These are phyloP conservation scores for Apus apus DNA, from an alignment of 2,113 vertebrate species.

Conservation along the genomic window DNA sequence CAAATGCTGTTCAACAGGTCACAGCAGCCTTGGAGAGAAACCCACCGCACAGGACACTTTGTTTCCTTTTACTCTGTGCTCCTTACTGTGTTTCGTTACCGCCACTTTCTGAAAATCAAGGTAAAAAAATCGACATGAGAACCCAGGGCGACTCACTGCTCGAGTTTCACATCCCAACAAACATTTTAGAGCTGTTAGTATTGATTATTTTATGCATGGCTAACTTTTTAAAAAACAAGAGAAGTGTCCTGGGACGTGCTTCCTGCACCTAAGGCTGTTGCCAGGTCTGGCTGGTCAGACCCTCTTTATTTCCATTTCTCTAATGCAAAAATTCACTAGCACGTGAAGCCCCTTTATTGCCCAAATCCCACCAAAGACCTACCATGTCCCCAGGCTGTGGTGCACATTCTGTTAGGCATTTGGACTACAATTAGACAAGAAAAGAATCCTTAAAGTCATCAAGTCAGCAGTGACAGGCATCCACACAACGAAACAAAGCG, in stretches of 20 bases:
- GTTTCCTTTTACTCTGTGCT: slow-evolving; percentile 72
- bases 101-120: slow-evolving; percentile 74
- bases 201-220: neutral
- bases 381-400: slow-evolving; percentile 38
- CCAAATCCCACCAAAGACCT: neutral
- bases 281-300: neutral
- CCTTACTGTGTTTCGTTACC: slow-evolving; percentile 68
- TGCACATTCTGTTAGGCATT: slow-evolving; percentile 25
- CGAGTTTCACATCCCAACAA: neutral
- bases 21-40: slow-evolving; percentile 62
- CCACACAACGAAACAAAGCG: slow-evolving; percentile 5
- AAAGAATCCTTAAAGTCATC: slow-evolving; percentile 55
- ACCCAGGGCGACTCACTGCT: neutral
- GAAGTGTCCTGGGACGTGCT: slow-evolving; percentile 49
- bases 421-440: slow-evolving; percentile 52
- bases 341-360: neutral
- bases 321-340: slow-evolving; percentile 41
- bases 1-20: neutral
- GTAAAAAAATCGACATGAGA: slow-evolving; percentile 62
- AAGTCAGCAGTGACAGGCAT: slow-evolving; percentile 5
- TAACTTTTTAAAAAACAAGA: neutral
- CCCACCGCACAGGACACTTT: slow-evolving; percentile 66
- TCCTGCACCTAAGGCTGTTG: slow-evolving; percentile 43
- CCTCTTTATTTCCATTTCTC: slow-evolving; percentile 60
- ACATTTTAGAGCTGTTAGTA: neutral